These are phyloP conservation scores for Aphelinus certus DNA, from an alignment of 1,140 invertebrate species.

Conservation along the genomic window DNA sequence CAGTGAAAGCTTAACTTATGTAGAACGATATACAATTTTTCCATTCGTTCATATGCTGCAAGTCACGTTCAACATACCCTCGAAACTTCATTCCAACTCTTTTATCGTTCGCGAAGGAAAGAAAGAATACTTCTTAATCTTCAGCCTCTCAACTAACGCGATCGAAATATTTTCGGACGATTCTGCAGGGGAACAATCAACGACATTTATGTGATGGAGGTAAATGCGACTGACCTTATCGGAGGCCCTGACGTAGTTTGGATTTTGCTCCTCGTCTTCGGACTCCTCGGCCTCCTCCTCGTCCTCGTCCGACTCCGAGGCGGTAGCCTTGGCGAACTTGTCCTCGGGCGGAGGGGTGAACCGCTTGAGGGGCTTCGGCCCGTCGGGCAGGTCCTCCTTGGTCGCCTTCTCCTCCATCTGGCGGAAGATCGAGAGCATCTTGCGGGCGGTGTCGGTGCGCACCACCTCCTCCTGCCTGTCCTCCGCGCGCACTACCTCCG, in stretches of 20 bases:
- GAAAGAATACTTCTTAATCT: no score
- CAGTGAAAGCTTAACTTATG: no score
- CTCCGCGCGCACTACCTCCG: constrained; percentile 75
- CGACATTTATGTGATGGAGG: no score
- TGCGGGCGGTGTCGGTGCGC: constrained; percentile 79
- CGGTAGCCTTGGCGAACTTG: constrained; percentile 66
- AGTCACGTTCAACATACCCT: no score
- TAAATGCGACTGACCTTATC: constrained; percentile 59
- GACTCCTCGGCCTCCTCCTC: constrained; percentile 71
- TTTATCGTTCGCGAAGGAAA: no score
- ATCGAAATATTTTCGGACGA: no score
- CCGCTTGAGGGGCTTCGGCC: constrained; percentile 84
- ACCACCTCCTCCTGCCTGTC: constrained; percentile 66
- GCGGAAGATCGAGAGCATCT: constrained; percentile 87
- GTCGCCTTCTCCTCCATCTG: constrained; percentile 81
- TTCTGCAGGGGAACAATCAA: no score
- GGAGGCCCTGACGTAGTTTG: constrained; percentile 69
- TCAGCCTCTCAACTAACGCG: no score
- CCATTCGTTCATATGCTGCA: no score
- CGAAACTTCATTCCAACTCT: no score
- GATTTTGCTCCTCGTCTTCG: constrained; percentile 68
- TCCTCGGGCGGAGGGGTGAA: constrained; percentile 89
- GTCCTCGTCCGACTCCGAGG: constrained; percentile 68
- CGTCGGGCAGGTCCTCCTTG: constrained; percentile 69
- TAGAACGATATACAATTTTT: no score